These are phyloP conservation scores for Hylaeus anthracinus DNA, from an alignment of 1,140 invertebrate species.

Conservation along the genomic window DNA sequence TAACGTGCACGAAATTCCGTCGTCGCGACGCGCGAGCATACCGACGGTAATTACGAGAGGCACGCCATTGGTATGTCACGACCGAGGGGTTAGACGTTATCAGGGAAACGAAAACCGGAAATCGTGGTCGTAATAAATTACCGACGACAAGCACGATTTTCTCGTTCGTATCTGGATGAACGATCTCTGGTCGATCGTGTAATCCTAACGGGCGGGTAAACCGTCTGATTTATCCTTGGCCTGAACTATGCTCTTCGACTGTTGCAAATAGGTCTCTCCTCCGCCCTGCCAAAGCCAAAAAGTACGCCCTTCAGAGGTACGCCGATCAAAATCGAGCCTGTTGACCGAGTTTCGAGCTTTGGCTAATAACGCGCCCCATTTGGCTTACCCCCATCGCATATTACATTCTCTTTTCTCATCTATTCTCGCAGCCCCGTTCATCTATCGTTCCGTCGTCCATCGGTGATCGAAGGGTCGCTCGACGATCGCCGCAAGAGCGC, in stretches of 20 bases:
- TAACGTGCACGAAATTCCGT: constrained; percentile 33
- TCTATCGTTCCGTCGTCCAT: background rate
- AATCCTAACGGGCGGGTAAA: constrained; percentile 30
- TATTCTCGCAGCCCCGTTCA: background rate
- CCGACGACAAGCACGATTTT: constrained; percentile 30
- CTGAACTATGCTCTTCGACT: constrained; percentile 69
- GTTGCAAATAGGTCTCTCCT: constrained; percentile 77
- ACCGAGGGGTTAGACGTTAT: background rate
- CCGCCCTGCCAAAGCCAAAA: constrained; percentile 77
- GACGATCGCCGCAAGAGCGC: background rate
- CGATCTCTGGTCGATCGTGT: constrained; percentile 40
- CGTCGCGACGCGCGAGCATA: constrained; percentile 28
- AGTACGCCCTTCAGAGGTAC: constrained; percentile 76
- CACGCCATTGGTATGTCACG: constrained; percentile 25
- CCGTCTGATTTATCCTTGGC: constrained; percentile 55
- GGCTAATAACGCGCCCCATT: constrained; percentile 56
- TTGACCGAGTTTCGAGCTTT: constrained; percentile 66
- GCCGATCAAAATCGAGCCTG: constrained; percentile 58
- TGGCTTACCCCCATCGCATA: constrained; percentile 56
- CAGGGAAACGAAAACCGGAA: constrained; percentile 27
- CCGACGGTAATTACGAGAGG: constrained; percentile 31
- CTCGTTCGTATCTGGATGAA: constrained; percentile 37
- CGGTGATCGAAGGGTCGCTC: background rate
- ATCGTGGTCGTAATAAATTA: constrained; percentile 37
- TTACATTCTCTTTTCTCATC: constrained; percentile 15